Conservation (phyloP, 2,888 invertebrate species). For the Allygus modestus region DNA sequence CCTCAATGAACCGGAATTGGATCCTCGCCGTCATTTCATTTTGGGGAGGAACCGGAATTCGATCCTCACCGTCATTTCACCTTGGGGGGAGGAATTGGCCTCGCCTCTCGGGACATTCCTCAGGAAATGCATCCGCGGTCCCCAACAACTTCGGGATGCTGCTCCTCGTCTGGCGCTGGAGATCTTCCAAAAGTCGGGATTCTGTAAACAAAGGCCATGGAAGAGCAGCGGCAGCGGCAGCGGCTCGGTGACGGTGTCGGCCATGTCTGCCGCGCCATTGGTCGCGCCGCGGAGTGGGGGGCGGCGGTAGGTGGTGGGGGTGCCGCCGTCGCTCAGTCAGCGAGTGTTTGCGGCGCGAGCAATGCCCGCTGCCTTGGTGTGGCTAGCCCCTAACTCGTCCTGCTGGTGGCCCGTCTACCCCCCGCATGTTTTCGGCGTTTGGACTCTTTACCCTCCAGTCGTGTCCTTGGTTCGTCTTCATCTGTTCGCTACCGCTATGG, state of each 20-base stretch:
- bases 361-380: constrained; percentile 61
- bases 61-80: too few species aligned
- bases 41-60: too few species aligned
- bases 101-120: background rate
- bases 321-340: constrained; percentile 44
- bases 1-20: too few species aligned
- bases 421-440: constrained; percentile 61
- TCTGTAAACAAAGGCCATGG: constrained; percentile 36
- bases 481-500: constrained; percentile 62
- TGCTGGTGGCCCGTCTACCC: constrained; percentile 59
- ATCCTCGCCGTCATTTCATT: too few species aligned
- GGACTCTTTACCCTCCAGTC: constrained; percentile 61
- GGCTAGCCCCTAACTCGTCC: constrained; percentile 57
- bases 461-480: constrained; percentile 62
- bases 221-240: background rate
- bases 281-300: constrained; percentile 10
- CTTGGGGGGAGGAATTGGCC: too few species aligned
- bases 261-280: constrained; percentile 53
- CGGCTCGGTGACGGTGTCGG: constrained; percentile 25
- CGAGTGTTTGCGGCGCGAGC: constrained; percentile 50
- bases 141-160: background rate
- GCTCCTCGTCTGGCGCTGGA: background rate
- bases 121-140: constrained; percentile 2
- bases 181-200: constrained; percentile 27
- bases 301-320: constrained; percentile 43